These are phyloP conservation scores for Candidula unifasciata DNA, from an alignment of 2,888 invertebrate genomes.

Conservation along the genomic window DNA sequence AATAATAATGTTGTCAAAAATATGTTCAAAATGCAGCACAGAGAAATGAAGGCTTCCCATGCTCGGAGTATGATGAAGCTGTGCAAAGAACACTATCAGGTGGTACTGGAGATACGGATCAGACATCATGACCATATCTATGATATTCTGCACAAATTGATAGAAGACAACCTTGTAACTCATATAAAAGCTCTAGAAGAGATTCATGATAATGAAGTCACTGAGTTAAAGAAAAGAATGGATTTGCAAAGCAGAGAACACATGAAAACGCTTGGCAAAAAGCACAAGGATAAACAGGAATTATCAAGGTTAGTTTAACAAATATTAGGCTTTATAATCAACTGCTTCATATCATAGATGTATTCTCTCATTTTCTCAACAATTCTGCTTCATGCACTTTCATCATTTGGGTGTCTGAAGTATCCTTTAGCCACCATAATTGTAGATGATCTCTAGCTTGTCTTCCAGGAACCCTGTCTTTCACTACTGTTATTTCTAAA, in stretches of 20 bases:
- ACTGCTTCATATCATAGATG: too few species aligned
- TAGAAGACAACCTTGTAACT: slow-evolving; percentile 64
- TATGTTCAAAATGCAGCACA: slow-evolving; percentile 63
- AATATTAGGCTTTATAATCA: too few species aligned
- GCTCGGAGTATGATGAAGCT: slow-evolving; percentile 72
- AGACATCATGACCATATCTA: slow-evolving; percentile 87
- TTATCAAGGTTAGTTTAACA: slow-evolving; percentile 82
- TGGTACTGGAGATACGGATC: slow-evolving; percentile 87
- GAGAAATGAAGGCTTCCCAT: slow-evolving; percentile 74
- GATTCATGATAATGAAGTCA: slow-evolving; percentile 77
- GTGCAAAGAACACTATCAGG: slow-evolving; percentile 83
- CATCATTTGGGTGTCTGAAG: too few species aligned
- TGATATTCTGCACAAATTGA: slow-evolving; percentile 63
- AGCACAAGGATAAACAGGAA: slow-evolving; percentile 92
- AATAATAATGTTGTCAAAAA: neutral
- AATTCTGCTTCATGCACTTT: too few species aligned
- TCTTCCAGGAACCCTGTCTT: too few species aligned
- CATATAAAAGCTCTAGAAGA: slow-evolving; percentile 79
- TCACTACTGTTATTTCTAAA: too few species aligned
- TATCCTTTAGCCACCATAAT: too few species aligned
- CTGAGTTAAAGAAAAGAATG: slow-evolving; percentile 84
- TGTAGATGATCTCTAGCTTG: too few species aligned
- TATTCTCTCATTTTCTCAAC: too few species aligned
- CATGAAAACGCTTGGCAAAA: slow-evolving; percentile 90
- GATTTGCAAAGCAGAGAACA: slow-evolving; percentile 91